Base-by-base conservation (phyloP, 2,113 vertebrate species). In the Sinocyclocheilus rhinocerous region DNA sequence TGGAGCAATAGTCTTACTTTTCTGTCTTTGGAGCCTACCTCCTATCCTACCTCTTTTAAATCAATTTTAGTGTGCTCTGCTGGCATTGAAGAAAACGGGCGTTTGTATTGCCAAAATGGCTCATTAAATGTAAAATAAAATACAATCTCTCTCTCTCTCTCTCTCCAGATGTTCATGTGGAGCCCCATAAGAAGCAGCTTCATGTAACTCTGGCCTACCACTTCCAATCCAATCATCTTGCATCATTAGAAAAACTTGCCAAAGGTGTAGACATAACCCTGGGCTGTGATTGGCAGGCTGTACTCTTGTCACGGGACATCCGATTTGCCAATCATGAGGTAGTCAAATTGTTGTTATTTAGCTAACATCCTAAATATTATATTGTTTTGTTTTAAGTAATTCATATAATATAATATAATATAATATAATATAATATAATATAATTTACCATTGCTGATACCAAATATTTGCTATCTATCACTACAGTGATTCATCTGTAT, bases 121-220 rank as follows among this genome's bases (percentile, higher is more conserved):
- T 80, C 39, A 29, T 57, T 12, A 6, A 79, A 61, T 42, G n/a
- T 11, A 18, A 76, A 57, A 20, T 24, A 33, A 70, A 20, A 1
- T 4, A 33, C 3, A 9, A 18, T 45, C 9, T 45, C 9, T 10
- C 39, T 9, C 42, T 26, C 33, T 80, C 39, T 18, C 15, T 81
- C 85, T 76, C 73, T 90, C 39, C 92, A 99, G 98, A 99, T 86
- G 97, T 96, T 0, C 97, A 95, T 0, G 96, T 99, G 81, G 98
- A 99, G 85, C 97, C 97, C 18, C 98, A 99, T 89, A 99, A 97
- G 95, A 99, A 99, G 93, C 98, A 99, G 91, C 96, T 99, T 33
- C 98, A 99, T 0, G 96, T 99, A 76, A 99, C 98, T 0, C 92
- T 99, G 92, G 98, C 98, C 0, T 99, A 99, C 93, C 97, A 99